Base-by-base conservation (phyloP, 2,888 invertebrate genomes). In the Osedax fenrisi region DNA sequence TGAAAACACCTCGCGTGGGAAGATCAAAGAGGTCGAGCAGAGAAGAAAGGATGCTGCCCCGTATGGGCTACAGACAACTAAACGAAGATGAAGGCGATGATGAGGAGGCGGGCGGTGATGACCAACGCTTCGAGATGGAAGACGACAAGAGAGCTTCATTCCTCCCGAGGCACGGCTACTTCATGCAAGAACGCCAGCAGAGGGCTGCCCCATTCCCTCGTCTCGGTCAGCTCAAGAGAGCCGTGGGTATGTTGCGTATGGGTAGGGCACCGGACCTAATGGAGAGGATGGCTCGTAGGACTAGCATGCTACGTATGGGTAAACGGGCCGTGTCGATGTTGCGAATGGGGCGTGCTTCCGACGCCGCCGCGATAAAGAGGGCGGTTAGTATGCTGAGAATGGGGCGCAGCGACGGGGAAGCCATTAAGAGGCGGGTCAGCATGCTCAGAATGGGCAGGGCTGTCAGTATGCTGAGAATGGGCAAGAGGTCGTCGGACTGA, bases 321-420 rank as follows among this genome's bases (percentile, higher is more conserved):
- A 81, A 81, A 77, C 78, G 82, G 21, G 78, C 80, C 62, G 79
- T 80, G 77, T 77, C 77, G 21, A 81, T 81, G 72, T 78, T 82
- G 25, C 78, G 81, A 62, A 77, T 81, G 26, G 81, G 81, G 23
- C 64, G 64, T n/a, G 64, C n/a, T 25, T 23, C 64, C 2, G 64
- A 64, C 21, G 78, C 76, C 56, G 78, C 74, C 75, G 79, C 26
- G 59, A 22, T 56, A 10, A 76, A 76, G 68, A 59, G 76, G 3
- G 75, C 75, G 17, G 76, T 78, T 73, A 64, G 17, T 22, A 74
- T 73, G 64, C 41, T 73, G 25, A 73, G 76, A 3, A 70, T 76
- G 74, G 76, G 76, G 23, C 26, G 76, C 13, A 74, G 74, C 21
- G 73, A 73, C 24, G 26, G 17, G 75, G 76, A 81, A 27, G 79